Conservation (phyloP, 2,113 vertebrate genomes). For the Callocephalon fimbriatum region DNA sequence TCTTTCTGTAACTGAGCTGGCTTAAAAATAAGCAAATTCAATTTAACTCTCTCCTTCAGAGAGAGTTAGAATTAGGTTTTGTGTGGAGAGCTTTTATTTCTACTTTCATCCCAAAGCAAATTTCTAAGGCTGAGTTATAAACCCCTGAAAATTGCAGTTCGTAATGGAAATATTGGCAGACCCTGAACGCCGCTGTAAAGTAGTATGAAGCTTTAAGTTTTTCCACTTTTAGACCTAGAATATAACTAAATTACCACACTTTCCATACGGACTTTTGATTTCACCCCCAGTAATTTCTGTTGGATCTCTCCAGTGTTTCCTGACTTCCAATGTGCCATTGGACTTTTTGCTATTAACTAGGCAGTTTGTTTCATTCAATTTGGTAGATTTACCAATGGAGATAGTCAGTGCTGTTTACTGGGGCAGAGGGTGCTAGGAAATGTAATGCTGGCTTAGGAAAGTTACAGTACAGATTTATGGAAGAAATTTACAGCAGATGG, state of each 20-base stretch:
- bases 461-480: background rate
- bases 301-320: conserved; percentile 44
- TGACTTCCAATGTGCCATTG: conserved; percentile 44
- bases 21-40: background rate
- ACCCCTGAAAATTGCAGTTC: conserved; percentile 69
- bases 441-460: background rate
- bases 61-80: background rate
- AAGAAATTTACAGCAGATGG: background rate
- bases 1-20: background rate
- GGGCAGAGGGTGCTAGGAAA: background rate
- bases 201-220: conserved; percentile 63
- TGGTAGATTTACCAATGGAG: background rate
- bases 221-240: conserved; percentile 65
- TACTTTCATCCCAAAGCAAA: conserved; percentile 65
- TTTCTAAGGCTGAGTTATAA: conserved; percentile 68
- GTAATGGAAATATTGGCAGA: conserved; percentile 75
- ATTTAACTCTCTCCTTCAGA: background rate
- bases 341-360: conserved; percentile 54
- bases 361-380: background rate
- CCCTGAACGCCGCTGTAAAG: conserved; percentile 56
- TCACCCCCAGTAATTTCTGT: conserved; percentile 35
- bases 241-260: conserved; percentile 68
- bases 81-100: conserved; percentile 47
- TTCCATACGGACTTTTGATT: conserved; percentile 51
- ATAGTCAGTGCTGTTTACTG: background rate